Evolutionary conservation across 2,113 vertebrate genomes (phyloP), one percentile per base, ranked within the genome.

Genomic region (Rhinoderma darwinii): DNA sequence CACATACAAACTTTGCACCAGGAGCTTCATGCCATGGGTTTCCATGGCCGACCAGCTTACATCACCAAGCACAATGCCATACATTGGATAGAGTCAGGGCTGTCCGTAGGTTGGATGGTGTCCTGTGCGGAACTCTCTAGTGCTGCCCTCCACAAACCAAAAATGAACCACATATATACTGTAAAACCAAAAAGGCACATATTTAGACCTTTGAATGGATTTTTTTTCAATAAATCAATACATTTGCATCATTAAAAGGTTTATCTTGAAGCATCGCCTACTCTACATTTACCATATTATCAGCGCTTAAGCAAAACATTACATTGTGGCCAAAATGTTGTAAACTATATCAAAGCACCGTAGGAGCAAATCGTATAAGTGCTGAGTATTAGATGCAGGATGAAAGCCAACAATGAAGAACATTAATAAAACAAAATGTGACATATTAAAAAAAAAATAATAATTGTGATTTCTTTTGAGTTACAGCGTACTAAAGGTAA

Each of bases 401-500:
- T 66, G 27, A 77, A 61, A 35, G 73, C n/a, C 73, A 77, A 85
- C 54, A 59, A 73, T 39, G 73, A 72, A 37, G 39, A 75, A 63
- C 83, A 85, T 63, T 77, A 75, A 85, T 85, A 85, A 84, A 85
- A 63, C 54, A 76, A 75, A 77, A 85, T 66, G 7, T 85, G 56
- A 76, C 51, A 84, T 43, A 84, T 76, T 77, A 73, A 77, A 76
- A 66, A 47, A 17, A 8, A 11, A n/a, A 43, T 4, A 18, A 27
- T 61, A 43, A 63, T 32, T 35, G 83, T 39, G 2, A 76, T 66
- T 63, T 77, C 14, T 50, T 14, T 76, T 75, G 70, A 76, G 83
- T 18, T 44, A 20, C 20, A 61, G 6, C 51, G 27, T 56, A 51
- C 30, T 22, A 51, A 27, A 84, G 32, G 37, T 66, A 68, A 83